A percentile compares a stretch with the other conserved stretches of the same genome.
Evolutionary conservation across 2,113 vertebrate genomes (phyloP).

Genomic region (Cyphomyrus plagiostoma): DNA sequence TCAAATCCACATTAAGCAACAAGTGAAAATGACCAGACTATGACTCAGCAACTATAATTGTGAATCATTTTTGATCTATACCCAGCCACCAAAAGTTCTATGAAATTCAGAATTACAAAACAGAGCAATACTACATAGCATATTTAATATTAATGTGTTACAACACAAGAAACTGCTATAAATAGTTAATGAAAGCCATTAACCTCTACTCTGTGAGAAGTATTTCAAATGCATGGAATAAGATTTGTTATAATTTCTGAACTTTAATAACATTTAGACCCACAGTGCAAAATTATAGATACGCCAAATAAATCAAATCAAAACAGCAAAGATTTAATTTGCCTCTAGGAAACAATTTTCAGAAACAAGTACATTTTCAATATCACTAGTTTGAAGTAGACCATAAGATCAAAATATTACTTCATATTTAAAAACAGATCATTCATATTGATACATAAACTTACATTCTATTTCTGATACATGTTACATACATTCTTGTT

Average conservation of each 20-base stretch:
- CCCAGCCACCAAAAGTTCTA: neutral
- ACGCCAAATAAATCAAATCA: neutral
- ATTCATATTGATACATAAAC: neutral
- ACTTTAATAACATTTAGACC: neutral
- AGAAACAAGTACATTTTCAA: neutral
- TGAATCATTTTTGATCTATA: neutral
- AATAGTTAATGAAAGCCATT: neutral
- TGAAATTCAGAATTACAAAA: neutral
- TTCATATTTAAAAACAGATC: neutral
- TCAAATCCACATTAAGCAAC: neutral
- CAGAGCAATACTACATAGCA: neutral
- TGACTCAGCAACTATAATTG: neutral
- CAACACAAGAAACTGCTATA: neutral
- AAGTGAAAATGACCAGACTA: neutral
- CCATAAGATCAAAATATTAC: neutral
- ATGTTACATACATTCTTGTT: neutral
- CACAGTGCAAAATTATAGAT: neutral
- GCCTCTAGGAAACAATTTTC: neutral
- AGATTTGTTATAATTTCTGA: neutral
- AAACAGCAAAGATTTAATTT: neutral
- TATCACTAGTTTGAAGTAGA: neutral
- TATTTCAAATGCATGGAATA: neutral
- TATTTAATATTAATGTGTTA: neutral
- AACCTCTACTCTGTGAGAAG: neutral
- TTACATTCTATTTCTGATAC: neutral